Evolutionary conservation across 2,888 invertebrate species (phyloP).

Genomic region (Melitaea athalia): DNA sequence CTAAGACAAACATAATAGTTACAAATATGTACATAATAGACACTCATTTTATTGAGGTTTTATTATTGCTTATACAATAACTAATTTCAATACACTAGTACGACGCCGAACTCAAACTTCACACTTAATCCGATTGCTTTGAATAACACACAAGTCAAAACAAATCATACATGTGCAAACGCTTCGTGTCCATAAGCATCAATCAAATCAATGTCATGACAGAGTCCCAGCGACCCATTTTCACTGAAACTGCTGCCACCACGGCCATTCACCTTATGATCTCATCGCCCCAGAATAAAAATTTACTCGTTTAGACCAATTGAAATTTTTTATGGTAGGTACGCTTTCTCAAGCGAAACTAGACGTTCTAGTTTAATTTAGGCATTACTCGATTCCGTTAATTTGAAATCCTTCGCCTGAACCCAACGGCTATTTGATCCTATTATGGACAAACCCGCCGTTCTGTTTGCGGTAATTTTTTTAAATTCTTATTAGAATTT

Average conservation of each 20-base stretch:
- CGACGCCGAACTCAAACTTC: background rate
- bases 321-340: constrained; percentile 72
- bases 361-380: constrained; percentile 64
- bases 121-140: constrained; percentile 8
- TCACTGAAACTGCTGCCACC: constrained; percentile 50
- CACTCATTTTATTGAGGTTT: background rate
- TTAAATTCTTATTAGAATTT: background rate
- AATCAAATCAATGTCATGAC: constrained; percentile 67
- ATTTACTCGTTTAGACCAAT: constrained; percentile 73
- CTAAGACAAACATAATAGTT: too few relatives aligned
- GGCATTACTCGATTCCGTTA: constrained; percentile 41
- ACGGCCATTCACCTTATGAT: constrained; percentile 78
- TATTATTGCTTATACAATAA: background rate
- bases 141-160: constrained; percentile 25
- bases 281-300: constrained; percentile 78
- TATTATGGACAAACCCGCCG: background rate
- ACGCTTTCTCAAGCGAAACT: constrained; percentile 69
- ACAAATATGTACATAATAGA: too few relatives aligned
- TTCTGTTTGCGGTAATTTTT: background rate
- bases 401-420: constrained; percentile 52
- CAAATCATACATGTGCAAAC: constrained; percentile 31
- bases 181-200: constrained; percentile 37
- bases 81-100: background rate
- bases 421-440: constrained; percentile 18
- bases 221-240: constrained; percentile 71